Conservation (phyloP, 2,888 invertebrate species). For the Machimus rusticus region DNA sequence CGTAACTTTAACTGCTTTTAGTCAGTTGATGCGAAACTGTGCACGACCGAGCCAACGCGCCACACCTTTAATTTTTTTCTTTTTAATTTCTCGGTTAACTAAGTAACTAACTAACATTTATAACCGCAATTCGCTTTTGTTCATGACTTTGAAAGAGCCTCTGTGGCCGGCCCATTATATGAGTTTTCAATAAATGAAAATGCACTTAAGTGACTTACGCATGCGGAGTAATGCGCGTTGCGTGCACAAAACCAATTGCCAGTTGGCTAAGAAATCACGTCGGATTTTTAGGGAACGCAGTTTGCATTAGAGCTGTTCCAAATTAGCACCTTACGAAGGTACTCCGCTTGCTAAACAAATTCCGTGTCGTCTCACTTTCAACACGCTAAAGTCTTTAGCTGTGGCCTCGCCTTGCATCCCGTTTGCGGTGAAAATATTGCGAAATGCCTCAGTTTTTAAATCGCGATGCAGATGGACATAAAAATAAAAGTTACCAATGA, state of each 20-base stretch:
- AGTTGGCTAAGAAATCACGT: neutral
- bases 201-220: neutral
- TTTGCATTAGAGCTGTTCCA: neutral
- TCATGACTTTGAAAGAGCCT: constrained; percentile 14
- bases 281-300: neutral
- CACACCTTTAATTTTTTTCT: neutral
- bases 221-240: neutral
- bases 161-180: neutral
- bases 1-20: neutral
- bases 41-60: neutral
- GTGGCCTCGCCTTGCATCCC: neutral
- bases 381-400: neutral
- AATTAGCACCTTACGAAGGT: neutral
- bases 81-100: neutral
- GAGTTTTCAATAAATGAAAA: neutral
- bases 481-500: constrained; percentile 20
- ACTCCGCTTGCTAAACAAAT: neutral
- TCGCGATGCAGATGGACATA: neutral
- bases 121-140: neutral
- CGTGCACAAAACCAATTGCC: neutral
- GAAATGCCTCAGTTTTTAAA: neutral
- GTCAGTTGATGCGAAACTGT: neutral
- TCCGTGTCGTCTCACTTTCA: neutral
- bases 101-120: neutral
- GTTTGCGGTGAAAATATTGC: neutral